Base-by-base conservation (phyloP, 2,888 invertebrate species). In the Labia minor region DNA sequence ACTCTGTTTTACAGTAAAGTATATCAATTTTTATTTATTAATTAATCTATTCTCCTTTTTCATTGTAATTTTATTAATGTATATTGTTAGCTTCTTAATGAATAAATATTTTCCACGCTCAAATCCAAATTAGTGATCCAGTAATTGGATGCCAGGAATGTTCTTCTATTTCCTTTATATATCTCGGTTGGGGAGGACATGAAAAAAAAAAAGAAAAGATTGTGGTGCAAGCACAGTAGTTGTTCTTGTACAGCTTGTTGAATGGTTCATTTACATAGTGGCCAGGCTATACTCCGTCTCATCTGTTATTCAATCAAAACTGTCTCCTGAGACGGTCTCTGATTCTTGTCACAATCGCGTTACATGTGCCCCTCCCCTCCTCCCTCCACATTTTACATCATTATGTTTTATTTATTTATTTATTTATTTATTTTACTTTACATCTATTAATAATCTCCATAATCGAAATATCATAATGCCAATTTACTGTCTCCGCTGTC, bases 221-320 rank as follows among this genome's bases (percentile, higher is more conserved):
- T 49, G 3, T 49, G 49, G 49, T 49, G 49, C 16, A 14, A 49
- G 49, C 49, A 16, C 49, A 49, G 49, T 49, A 49, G 49, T 49
- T 49, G 49, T 49, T 49, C 49, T 49, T 49, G 49, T 49, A 49
- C 16, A 14, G 49, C 49, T 49, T 49, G 49, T 49, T 49, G 49
- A 49, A 49, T 49, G 49, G 49, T 49, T 49, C 49, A 49, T 49
- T 49, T 49, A 49, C 49, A 49, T 49, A 49, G 49, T 49, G 49
- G 49, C 49, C 49, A n/a, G 49, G n/a, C 49, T 49, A 49, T 49
- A 11, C 6, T 49, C 49, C n/a, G n/a, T 49, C 49, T 49, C 49
- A 49, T 49, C 49, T 49, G 49, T 49, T 49, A 49, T 49, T 49
- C 49, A 49, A 14, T 49, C 49, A 49, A 49, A 49, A 49, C 49